These are phyloP conservation scores for Punctoribates punctum DNA, from an alignment of 2,888 invertebrate species.

Conservation along the genomic window DNA sequence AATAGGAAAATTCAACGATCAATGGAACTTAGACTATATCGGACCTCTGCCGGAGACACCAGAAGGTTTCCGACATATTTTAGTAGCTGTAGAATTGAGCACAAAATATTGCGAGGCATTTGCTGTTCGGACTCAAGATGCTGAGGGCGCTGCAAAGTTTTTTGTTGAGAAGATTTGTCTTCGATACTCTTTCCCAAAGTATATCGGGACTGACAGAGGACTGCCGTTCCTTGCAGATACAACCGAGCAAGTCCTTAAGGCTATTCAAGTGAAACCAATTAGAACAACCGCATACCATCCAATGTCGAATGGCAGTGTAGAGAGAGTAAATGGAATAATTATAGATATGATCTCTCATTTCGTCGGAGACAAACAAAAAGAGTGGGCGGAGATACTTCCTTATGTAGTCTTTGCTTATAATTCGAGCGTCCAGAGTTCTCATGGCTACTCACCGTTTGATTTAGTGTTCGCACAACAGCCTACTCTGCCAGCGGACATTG, in stretches of 20 bases:
- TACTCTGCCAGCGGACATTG: background rate
- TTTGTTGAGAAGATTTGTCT: slow-evolving; percentile 39
- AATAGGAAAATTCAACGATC: background rate
- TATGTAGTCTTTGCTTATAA: slow-evolving; percentile 39
- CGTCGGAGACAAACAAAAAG: slow-evolving; percentile 26
- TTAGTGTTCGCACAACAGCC: slow-evolving; percentile 17
- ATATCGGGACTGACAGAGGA: slow-evolving; percentile 37
- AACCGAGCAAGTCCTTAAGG: slow-evolving; percentile 24
- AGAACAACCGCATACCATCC: slow-evolving; percentile 41
- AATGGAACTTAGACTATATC: background rate
- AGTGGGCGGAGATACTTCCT: slow-evolving; percentile 42
- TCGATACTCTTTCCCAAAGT: slow-evolving; percentile 23
- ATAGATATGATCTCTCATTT: slow-evolving; percentile 36
- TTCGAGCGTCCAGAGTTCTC: slow-evolving; percentile 34
- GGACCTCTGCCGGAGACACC: background rate
- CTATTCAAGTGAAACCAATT: slow-evolving; percentile 25
- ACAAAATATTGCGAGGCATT: background rate
- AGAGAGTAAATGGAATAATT: slow-evolving; percentile 39
- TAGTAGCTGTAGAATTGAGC: background rate
- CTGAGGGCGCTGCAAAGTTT: slow-evolving; percentile 1
- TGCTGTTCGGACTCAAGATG: background rate
- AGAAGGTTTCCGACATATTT: background rate
- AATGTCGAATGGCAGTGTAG: slow-evolving; percentile 37
- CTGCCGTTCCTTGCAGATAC: background rate
- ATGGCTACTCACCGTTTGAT: slow-evolving; percentile 14